Conservation (phyloP, 2,888 invertebrate genomes). For the Yponomeuta plumbellus region DNA sequence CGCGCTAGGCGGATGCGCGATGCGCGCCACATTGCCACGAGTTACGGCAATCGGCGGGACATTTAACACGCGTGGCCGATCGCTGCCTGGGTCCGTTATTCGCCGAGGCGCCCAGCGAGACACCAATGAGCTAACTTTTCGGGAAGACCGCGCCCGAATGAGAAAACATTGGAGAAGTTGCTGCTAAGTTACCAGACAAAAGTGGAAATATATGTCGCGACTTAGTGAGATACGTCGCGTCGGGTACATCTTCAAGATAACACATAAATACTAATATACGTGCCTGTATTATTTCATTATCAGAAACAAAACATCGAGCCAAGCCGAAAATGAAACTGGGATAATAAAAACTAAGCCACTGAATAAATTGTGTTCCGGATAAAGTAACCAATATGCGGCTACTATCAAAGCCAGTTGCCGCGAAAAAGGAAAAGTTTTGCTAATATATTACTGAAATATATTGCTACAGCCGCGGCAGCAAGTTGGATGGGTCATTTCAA, state of each 20-base stretch:
- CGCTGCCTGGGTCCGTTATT: conserved; percentile 49
- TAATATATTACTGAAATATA: conserved; percentile 17
- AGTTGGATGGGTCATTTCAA: conserved; percentile 33
- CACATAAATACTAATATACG: conserved; percentile 32
- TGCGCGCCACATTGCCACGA: conserved; percentile 40
- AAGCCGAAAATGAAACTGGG: not conserved
- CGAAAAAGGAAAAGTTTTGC: conserved; percentile 13
- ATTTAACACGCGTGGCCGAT: conserved; percentile 69
- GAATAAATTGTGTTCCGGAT: not conserved
- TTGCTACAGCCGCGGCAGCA: conserved; percentile 23
- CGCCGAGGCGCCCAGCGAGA: conserved; percentile 56
- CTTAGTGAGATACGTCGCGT: conserved; percentile 56
- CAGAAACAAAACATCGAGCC: no score
- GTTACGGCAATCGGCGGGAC: conserved; percentile 58
- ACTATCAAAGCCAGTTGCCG: conserved; percentile 6
- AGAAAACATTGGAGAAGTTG: conserved; percentile 68
- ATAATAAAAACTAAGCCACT: not conserved
- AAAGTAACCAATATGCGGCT: conserved; percentile 2
- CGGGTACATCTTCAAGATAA: conserved; percentile 50
- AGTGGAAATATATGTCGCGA: conserved; percentile 54
- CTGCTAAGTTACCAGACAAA: conserved; percentile 61
- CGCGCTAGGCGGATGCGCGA: conserved; percentile 22
- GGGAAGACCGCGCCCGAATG: conserved; percentile 58
- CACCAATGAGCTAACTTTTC: conserved; percentile 65
- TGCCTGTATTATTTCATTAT: no score